Conservation (phyloP, 1,140 invertebrate species). For the Heterodera carotae region DNA sequence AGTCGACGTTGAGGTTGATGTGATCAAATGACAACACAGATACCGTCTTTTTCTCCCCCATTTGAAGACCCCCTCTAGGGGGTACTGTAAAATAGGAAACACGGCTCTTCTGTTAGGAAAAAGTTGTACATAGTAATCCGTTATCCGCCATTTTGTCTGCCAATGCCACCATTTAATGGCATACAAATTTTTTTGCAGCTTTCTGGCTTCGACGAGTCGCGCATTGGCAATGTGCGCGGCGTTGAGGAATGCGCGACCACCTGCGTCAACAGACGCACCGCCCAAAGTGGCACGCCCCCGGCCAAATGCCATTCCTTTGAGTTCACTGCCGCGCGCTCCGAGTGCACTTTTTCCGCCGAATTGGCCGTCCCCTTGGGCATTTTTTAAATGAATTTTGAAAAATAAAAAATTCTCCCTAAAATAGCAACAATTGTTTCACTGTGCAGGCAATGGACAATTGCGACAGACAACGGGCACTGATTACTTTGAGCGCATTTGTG, state of each 20-base stretch:
- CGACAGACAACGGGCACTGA: constrained; percentile 53
- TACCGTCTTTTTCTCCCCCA: too few species aligned
- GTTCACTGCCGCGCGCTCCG: constrained; percentile 29
- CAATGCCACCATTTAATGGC: too few species aligned
- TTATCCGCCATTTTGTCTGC: too few species aligned
- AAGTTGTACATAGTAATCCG: too few species aligned
- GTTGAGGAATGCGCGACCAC: not conserved
- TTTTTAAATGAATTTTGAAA: not conserved
- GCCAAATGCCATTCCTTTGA: constrained; percentile 62
- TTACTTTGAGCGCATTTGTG: constrained; percentile 63
- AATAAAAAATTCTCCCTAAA: not conserved
- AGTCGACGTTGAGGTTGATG: not conserved
- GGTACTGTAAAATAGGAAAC: too few species aligned
- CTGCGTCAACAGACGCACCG: constrained; percentile 40
- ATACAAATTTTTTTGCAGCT: constrained; percentile 58
- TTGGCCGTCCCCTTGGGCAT: constrained; percentile 58
- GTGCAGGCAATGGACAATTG: constrained; percentile 57
- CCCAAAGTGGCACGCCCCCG: constrained; percentile 30
- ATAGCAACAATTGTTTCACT: not conserved
- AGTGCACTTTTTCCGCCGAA: constrained; percentile 57
- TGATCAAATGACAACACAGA: not conserved
- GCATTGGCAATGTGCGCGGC: constrained; percentile 24
- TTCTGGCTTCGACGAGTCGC: constrained; percentile 54
- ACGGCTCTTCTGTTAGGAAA: too few species aligned
- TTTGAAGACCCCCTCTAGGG: too few species aligned